Evolutionary conservation across 2,113 vertebrate species (phyloP).

Genomic region (Platichthys flesus): DNA sequence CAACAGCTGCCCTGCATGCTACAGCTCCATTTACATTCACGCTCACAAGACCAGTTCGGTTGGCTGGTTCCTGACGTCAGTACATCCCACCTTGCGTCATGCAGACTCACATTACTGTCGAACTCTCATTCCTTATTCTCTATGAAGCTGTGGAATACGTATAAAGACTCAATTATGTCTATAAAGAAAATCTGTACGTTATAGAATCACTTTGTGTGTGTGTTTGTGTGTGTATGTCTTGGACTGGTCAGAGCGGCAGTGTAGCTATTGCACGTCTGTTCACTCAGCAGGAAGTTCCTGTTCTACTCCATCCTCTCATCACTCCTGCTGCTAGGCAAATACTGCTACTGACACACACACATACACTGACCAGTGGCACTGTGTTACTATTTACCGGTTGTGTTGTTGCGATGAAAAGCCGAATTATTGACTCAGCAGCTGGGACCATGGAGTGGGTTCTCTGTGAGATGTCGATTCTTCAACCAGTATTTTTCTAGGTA

Average conservation of each 20-base stretch:
- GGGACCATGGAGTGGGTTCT: slow-evolving; percentile 1
- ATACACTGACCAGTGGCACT: slow-evolving; percentile 1
- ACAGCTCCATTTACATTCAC: slow-evolving; percentile 26
- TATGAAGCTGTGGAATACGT: too few relatives aligned
- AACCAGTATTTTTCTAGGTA: slow-evolving; percentile 32
- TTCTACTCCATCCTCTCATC: slow-evolving; percentile 64
- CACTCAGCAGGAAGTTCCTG: slow-evolving; percentile 75
- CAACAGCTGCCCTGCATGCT: slow-evolving; percentile 39
- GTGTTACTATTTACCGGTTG: slow-evolving; percentile 2
- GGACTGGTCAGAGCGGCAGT: slow-evolving; percentile 43
- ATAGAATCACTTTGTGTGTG: too few relatives aligned
- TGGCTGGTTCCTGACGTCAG: slow-evolving; percentile 36
- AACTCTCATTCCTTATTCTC: too few relatives aligned
- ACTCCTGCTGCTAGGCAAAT: slow-evolving; percentile 65
- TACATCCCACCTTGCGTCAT: slow-evolving; percentile 15
- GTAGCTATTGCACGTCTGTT: slow-evolving; percentile 59
- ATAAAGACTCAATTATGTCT: too few relatives aligned
- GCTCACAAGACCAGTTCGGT: slow-evolving; percentile 54
- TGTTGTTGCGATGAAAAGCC: slow-evolving; percentile 32
- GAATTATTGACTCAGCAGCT: slow-evolving; percentile 42
- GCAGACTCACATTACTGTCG: background rate
- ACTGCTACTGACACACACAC: slow-evolving; percentile 45
- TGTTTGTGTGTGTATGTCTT: slow-evolving; percentile 18
- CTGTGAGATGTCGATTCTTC: slow-evolving; percentile 34
- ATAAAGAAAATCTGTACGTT: too few relatives aligned